Evolutionary conservation across 1,140 invertebrate genomes (phyloP).

Genomic region (Popillia japonica): DNA sequence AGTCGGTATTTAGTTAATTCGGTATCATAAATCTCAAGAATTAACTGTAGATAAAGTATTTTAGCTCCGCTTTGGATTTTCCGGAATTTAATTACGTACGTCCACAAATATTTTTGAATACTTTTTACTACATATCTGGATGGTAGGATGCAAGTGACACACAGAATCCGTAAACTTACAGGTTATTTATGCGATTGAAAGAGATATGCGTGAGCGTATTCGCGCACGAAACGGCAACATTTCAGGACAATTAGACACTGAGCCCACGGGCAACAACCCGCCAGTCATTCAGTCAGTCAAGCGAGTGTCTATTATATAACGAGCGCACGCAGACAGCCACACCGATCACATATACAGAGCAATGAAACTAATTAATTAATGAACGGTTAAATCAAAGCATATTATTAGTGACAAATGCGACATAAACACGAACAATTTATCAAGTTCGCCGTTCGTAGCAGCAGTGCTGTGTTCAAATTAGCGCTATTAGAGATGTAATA

Average conservation of each 20-base stretch:
- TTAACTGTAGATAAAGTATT: neutral
- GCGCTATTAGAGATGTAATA: conserved; percentile 24
- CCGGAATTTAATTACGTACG: neutral
- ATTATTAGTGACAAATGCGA: conserved; percentile 34
- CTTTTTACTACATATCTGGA: too few relatives aligned
- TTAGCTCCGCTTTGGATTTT: neutral
- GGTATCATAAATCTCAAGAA: neutral
- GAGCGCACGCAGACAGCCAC: neutral
- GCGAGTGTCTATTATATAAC: neutral
- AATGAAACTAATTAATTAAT: conserved; percentile 34
- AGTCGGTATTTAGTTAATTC: neutral
- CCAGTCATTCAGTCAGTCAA: neutral
- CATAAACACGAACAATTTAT: conserved; percentile 32
- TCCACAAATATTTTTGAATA: too few relatives aligned
- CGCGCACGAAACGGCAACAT: neutral
- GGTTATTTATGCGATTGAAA: neutral
- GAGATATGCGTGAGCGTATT: neutral
- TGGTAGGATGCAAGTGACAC: neutral
- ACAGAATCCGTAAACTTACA: neutral
- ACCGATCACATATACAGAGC: neutral
- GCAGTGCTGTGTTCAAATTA: conserved; percentile 29
- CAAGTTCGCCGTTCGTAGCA: conserved; percentile 21
- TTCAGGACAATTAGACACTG: neutral
- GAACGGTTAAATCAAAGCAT: conserved; percentile 30
- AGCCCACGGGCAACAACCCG: neutral